Evolutionary conservation across 2,888 invertebrate genomes (phyloP).

Genomic region (Phasia obesa): DNA sequence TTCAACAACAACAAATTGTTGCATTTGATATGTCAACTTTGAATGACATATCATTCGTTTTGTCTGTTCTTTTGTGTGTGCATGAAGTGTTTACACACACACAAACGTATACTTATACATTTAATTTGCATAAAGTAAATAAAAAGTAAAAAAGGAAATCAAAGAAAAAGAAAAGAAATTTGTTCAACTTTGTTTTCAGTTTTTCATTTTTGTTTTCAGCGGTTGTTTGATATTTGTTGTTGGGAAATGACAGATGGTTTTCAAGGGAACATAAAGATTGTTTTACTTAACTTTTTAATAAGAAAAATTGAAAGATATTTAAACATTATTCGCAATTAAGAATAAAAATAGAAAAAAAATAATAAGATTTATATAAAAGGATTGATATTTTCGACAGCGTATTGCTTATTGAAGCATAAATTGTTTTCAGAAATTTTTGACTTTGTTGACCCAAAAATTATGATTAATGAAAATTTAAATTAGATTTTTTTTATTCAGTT

Average conservation of each 20-base stretch:
- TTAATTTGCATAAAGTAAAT: constrained; percentile 73
- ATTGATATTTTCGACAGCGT: constrained; percentile 32
- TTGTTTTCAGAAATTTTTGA: constrained; percentile 22
- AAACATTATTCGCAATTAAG: constrained; percentile 7
- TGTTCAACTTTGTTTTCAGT: constrained; percentile 29
- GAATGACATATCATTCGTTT: constrained; percentile 63
- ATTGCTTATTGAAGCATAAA: constrained; percentile 34
- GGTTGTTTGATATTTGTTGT: constrained; percentile 52
- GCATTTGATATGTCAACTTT: constrained; percentile 74
- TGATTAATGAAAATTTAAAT: constrained; percentile 56
- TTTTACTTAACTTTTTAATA: constrained; percentile 39
- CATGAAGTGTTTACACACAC: background rate
- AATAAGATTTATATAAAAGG: constrained; percentile 47
- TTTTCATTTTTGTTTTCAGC: constrained; percentile 8
- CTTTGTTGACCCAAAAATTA: constrained; percentile 47
- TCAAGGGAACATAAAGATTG: constrained; percentile 2
- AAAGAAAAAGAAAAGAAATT: constrained; percentile 9
- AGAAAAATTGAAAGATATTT: constrained; percentile 29
- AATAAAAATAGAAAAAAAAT: constrained; percentile 25
- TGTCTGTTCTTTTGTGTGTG: constrained; percentile 40
- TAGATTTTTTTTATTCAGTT: constrained; percentile 1
- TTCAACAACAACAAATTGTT: constrained; percentile 73
- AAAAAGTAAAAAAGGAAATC: constrained; percentile 9
- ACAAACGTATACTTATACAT: constrained; percentile 29
- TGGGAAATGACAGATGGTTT: constrained; percentile 62